Conservation (phyloP, 2,888 invertebrate species). For the Drosophila gaucha region DNA sequence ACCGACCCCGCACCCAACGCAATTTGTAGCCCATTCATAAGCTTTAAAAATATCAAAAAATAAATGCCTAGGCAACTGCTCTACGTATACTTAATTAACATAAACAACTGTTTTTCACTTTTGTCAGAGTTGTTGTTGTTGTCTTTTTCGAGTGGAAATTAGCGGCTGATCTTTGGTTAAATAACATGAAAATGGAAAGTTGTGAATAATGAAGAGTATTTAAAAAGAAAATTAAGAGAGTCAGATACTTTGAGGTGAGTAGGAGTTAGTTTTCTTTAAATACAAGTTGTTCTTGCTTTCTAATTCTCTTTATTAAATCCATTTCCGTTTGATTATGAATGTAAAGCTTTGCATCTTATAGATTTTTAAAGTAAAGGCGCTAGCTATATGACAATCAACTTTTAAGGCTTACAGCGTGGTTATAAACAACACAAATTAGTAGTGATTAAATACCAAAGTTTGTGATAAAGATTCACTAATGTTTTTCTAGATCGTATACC, state of each 20-base stretch:
- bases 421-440: too few species aligned
- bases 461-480: too few species aligned
- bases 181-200: conserved; percentile 62
- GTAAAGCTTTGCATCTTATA: background rate
- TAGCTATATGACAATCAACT: background rate
- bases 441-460: too few species aligned
- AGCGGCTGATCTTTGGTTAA: conserved; percentile 58
- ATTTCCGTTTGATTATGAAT: background rate
- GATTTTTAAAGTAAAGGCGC: background rate
- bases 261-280: background rate
- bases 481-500: too few species aligned
- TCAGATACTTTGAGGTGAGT: background rate
- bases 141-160: conserved; percentile 46
- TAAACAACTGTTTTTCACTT: conserved; percentile 62
- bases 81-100: conserved; percentile 58
- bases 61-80: conserved; percentile 32
- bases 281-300: conserved; percentile 1
- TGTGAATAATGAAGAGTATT: conserved; percentile 24
- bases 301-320: background rate
- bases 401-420: too few species aligned
- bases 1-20: conserved; percentile 54
- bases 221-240: background rate
- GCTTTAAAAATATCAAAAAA: conserved; percentile 17
- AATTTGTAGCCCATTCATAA: conserved; percentile 46
- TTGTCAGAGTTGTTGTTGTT: conserved; percentile 13